A percentile compares a stretch with the other conserved stretches of the same genome.
phyloP scores from a whole-genome alignment of 2,113 vertebrate species.

The Phalacrocorax carbo region DNA sequence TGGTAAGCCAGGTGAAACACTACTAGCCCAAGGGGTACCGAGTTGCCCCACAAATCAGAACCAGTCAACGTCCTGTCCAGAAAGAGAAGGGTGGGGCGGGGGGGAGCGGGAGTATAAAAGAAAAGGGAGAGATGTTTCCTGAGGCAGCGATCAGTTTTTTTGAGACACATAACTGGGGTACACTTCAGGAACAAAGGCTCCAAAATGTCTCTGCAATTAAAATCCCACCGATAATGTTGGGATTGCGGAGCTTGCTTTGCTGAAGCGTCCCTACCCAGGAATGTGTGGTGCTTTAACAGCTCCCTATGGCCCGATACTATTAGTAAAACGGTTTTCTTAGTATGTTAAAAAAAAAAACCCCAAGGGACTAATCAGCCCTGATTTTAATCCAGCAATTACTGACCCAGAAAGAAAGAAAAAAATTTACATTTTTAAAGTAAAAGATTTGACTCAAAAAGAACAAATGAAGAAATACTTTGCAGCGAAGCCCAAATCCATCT shows the following conservation, averaged over 20 bases:
- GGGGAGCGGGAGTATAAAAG: background rate
- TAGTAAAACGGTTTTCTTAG: background rate
- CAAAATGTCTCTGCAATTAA: background rate
- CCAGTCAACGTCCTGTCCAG: background rate
- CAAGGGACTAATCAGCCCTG: background rate
- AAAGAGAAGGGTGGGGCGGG: background rate
- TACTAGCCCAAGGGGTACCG: background rate
- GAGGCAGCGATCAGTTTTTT: fast-evolving
- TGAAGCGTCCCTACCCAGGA: background rate
- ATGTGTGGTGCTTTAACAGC: background rate
- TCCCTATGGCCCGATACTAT: background rate
- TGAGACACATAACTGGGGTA: background rate
- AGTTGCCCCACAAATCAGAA: background rate
- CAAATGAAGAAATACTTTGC: background rate
- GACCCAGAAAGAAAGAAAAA: background rate
- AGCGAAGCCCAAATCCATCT: fast-evolving
- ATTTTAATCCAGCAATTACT: background rate
- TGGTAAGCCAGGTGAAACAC: background rate
- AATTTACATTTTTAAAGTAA: background rate
- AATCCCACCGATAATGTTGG: background rate
- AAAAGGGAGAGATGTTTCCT: background rate
- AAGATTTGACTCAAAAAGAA: background rate
- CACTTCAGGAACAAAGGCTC: background rate
- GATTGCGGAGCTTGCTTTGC: background rate
- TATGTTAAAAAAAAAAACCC: background rate